Conservation (phyloP, 2,888 invertebrate species). For the Zhengitettix transpicula region DNA sequence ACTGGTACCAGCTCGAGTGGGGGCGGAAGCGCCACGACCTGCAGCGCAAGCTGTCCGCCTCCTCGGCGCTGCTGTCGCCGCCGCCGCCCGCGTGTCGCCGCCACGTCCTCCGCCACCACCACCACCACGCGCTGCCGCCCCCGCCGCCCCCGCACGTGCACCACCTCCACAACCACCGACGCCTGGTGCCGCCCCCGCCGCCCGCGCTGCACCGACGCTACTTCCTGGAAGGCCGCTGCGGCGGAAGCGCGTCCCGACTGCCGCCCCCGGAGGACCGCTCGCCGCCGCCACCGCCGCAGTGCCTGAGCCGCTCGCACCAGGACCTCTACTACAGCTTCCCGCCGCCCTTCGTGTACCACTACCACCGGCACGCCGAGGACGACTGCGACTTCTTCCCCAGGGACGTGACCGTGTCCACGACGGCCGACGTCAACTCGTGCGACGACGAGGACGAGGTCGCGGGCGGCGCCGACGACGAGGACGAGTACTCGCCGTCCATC, state of each 20-base stretch:
- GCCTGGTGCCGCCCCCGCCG: background rate
- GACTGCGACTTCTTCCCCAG: constrained; percentile 27
- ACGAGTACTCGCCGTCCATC: constrained; percentile 37
- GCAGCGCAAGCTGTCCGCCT: constrained; percentile 9
- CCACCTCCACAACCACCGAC: constrained; percentile 41
- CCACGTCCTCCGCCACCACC: constrained; percentile 7
- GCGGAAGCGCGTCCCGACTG: background rate
- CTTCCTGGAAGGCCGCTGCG: background rate
- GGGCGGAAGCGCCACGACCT: constrained; percentile 20
- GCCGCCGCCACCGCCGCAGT: constrained; percentile 6
- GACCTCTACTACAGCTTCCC: constrained; percentile 1
- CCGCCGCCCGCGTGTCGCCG: constrained; percentile 10
- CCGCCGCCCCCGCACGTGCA: background rate
- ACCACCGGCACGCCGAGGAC: constrained; percentile 5
- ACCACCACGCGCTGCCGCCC: constrained; percentile 4
- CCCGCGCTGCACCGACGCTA: background rate
- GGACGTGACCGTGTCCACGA: constrained; percentile 40
- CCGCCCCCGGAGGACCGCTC: constrained; percentile 11
- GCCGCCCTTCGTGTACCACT: constrained; percentile 4
- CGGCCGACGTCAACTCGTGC: constrained; percentile 34
- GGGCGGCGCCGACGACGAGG: constrained; percentile 24
- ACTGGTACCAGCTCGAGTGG: constrained; percentile 55
- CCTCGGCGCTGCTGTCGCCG: constrained; percentile 6
- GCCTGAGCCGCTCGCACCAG: constrained; percentile 1
- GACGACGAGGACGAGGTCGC: constrained; percentile 27